These are phyloP conservation scores for Sandelia bainsii DNA, from an alignment of 2,797 vertebrate genomes.

Conservation along the genomic window DNA sequence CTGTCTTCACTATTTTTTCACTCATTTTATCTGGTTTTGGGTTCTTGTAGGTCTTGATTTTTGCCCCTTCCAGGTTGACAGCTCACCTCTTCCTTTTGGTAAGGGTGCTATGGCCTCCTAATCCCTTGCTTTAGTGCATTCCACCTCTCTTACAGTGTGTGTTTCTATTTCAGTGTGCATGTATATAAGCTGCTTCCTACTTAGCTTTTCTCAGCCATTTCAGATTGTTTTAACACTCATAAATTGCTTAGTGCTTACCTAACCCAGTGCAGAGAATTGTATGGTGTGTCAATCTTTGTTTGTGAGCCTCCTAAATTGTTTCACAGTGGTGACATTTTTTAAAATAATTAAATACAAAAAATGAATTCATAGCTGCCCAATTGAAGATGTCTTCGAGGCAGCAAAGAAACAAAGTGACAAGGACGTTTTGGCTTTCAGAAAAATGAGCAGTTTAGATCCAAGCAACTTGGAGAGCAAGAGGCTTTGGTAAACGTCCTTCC, in stretches of 20 bases:
- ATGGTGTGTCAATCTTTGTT: constrained; percentile 54
- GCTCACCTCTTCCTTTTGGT: constrained; percentile 98
- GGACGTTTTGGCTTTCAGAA: constrained; percentile 44
- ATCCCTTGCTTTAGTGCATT: constrained; percentile 85
- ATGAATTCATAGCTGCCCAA: constrained; percentile 28
- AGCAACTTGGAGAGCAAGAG: constrained; percentile 31
- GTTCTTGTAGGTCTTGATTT: constrained; percentile 99
- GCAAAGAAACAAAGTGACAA: constrained; percentile 46
- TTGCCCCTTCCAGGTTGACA: constrained; percentile 99
- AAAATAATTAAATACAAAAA: background rate
- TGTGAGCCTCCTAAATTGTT: constrained; percentile 39
- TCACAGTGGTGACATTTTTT: constrained; percentile 24
- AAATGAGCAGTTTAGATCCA: constrained; percentile 43
- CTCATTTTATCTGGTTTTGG: constrained; percentile 98
- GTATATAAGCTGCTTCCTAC: constrained; percentile 61
- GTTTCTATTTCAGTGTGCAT: constrained; percentile 69
- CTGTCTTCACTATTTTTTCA: constrained; percentile 89
- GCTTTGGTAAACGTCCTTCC: constrained; percentile 53
- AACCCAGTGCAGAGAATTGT: constrained; percentile 56
- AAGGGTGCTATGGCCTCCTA: constrained; percentile 91
- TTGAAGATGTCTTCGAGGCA: constrained; percentile 21
- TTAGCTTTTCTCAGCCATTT: constrained; percentile 57
- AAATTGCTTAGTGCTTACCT: constrained; percentile 62
- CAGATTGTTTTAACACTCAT: constrained; percentile 65
- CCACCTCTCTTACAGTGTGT: constrained; percentile 70